phyloP scores from a whole-genome alignment of 2,888 invertebrate genomes.

The Tachina fera region DNA sequence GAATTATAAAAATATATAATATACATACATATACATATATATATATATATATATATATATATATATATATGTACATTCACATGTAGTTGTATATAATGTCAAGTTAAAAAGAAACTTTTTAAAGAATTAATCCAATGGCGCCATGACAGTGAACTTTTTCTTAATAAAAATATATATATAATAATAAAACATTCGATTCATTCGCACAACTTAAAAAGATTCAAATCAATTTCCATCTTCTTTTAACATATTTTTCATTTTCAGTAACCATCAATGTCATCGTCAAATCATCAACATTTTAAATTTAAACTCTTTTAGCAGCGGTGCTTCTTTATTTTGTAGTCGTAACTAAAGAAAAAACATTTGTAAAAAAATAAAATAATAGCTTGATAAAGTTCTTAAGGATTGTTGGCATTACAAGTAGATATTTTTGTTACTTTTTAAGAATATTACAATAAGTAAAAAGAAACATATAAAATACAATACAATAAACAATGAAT shows the following conservation, averaged over 20 bases:
- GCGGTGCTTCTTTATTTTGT: slow-evolving; percentile 47
- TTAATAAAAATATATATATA: slow-evolving; percentile 9
- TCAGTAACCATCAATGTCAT: slow-evolving; percentile 69
- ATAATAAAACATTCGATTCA: slow-evolving; percentile 39
- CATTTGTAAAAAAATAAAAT: slow-evolving; percentile 9
- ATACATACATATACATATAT: too few relatives aligned
- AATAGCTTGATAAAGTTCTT: slow-evolving; percentile 54
- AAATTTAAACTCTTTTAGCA: slow-evolving; percentile 69
- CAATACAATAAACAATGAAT: slow-evolving; percentile 58
- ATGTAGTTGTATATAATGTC: too few relatives aligned
- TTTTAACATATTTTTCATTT: slow-evolving; percentile 25
- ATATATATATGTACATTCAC: too few relatives aligned
- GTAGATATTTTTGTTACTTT: slow-evolving; percentile 43
- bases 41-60: too few relatives aligned
- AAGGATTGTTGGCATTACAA: slow-evolving; percentile 62
- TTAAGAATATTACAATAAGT: neutral
- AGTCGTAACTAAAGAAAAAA: neutral
- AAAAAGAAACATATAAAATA: slow-evolving; percentile 18
- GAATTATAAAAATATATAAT: neutral
- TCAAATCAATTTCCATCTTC: slow-evolving; percentile 68
- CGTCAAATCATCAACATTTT: slow-evolving; percentile 70
- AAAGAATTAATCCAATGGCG: slow-evolving; percentile 67
- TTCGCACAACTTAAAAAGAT: slow-evolving; percentile 57
- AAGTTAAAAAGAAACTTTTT: slow-evolving; percentile 28
- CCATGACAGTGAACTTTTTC: slow-evolving; percentile 65